Evolutionary conservation across 2,888 invertebrate genomes (phyloP).

Genomic region (Cepaea hortensis): DNA sequence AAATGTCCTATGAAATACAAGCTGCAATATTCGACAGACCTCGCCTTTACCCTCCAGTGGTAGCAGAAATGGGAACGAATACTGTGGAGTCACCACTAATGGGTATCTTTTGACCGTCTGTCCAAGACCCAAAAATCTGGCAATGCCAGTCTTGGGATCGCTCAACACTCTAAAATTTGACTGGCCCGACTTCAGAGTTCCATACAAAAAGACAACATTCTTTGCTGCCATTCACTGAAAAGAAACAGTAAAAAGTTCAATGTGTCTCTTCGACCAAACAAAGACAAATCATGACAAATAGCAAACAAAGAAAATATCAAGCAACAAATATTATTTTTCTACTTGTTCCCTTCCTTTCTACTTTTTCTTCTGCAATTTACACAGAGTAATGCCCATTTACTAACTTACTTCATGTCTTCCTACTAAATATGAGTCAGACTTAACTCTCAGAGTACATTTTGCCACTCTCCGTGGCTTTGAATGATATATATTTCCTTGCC

Average conservation of each 20-base stretch:
- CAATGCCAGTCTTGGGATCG: conserved; percentile 81
- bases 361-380: background rate
- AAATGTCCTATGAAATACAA: no score
- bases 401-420: no score
- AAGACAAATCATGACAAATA: no score
- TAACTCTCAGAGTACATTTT: no score
- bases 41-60: conserved; percentile 50
- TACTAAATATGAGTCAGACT: no score
- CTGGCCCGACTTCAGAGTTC: conserved; percentile 90
- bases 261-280: background rate
- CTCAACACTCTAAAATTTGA: conserved; percentile 89
- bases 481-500: no score
- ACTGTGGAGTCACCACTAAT: conserved; percentile 89
- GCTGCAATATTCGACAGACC: conserved; percentile 26
- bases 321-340: no score
- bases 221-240: conserved; percentile 30
- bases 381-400: no score
- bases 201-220: conserved; percentile 86
- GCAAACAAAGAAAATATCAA: no score
- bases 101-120: conserved; percentile 86
- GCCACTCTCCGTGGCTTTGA: no score
- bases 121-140: conserved; percentile 83
- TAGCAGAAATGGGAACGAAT: conserved; percentile 92
- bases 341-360: background rate
- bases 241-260: background rate